Evolutionary conservation across 2,113 vertebrate genomes (phyloP).

Genomic region (human (Homo sapiens)): DNA sequence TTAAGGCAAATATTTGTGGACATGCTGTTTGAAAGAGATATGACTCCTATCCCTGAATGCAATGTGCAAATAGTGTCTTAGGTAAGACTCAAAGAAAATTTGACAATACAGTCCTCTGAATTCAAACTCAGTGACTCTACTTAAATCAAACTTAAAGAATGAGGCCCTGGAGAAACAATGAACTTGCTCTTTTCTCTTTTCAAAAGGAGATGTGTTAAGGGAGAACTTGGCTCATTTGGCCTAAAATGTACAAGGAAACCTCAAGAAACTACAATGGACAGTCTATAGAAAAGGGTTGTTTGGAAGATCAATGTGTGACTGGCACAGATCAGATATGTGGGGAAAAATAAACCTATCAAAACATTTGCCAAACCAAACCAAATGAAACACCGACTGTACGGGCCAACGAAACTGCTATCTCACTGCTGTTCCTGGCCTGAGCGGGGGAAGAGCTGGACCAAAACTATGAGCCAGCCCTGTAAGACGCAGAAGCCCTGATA

Average conservation of each 20-base stretch:
- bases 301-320: not conserved
- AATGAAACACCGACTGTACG: not conserved
- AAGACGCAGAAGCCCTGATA: not conserved
- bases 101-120: not conserved
- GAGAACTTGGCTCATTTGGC: not conserved
- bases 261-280: slow-evolving; percentile 16
- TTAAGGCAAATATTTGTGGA: slow-evolving; percentile 23
- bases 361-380: not conserved
- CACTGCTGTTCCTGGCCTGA: not conserved
- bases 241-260: not conserved
- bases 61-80: not conserved
- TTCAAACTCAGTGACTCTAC: not conserved
- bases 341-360: not conserved
- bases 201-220: slow-evolving; percentile 2
- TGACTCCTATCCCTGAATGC: slow-evolving; percentile 6
- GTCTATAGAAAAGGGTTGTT: not conserved
- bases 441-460: not conserved
- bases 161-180: slow-evolving; percentile 16
- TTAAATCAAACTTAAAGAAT: slow-evolving; percentile 28
- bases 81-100: not conserved
- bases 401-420: not conserved
- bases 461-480: not conserved
- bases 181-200: not conserved
- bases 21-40: slow-evolving; percentile 30
- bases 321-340: not conserved